Percentiles rank a stretch among this genome's conserved stretches.
phyloP scores from a whole-genome alignment of 2,888 invertebrate genomes.

The Ennomos quercinarius region DNA sequence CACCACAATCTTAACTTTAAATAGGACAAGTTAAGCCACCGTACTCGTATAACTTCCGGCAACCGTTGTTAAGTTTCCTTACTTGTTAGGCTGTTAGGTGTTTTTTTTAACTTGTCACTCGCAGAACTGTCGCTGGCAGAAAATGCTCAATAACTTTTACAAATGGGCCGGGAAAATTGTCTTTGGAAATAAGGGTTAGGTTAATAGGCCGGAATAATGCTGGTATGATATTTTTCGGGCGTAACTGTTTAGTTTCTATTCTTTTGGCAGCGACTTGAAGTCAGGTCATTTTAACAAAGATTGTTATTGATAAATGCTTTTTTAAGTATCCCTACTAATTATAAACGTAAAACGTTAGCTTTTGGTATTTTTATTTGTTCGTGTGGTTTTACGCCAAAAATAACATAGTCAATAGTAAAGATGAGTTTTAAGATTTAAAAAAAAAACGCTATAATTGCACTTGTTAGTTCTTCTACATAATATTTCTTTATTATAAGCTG shows the following conservation, averaged over 20 bases:
- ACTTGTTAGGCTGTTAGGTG: slow-evolving; percentile 25
- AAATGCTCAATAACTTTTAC: slow-evolving; percentile 31
- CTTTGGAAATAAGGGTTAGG: slow-evolving; percentile 25
- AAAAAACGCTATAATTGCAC: too few species aligned
- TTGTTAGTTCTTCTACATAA: neutral
- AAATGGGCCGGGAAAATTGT: slow-evolving; percentile 23
- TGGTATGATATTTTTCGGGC: slow-evolving; percentile 4
- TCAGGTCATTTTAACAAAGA: too few species aligned
- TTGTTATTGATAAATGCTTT: too few species aligned
- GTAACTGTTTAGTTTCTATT: neutral
- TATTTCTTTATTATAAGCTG: neutral
- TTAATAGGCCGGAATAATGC: slow-evolving; percentile 18
- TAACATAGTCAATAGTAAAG: too few species aligned
- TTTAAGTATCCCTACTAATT: too few species aligned
- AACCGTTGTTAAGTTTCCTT: slow-evolving; percentile 24
- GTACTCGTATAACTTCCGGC: slow-evolving; percentile 10
- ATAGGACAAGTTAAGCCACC: slow-evolving; percentile 38
- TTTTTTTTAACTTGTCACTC: slow-evolving; percentile 39
- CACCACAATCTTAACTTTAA: slow-evolving; percentile 47
- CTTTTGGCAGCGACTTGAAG: too few species aligned
- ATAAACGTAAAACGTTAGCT: too few species aligned
- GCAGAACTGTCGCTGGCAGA: slow-evolving; percentile 25
- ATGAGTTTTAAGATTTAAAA: too few species aligned
- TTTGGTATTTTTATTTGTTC: too few species aligned
- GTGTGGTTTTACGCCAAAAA: too few species aligned